Base-by-base conservation (phyloP, 2,888 invertebrate species). In the Agrotis ipsilon region DNA sequence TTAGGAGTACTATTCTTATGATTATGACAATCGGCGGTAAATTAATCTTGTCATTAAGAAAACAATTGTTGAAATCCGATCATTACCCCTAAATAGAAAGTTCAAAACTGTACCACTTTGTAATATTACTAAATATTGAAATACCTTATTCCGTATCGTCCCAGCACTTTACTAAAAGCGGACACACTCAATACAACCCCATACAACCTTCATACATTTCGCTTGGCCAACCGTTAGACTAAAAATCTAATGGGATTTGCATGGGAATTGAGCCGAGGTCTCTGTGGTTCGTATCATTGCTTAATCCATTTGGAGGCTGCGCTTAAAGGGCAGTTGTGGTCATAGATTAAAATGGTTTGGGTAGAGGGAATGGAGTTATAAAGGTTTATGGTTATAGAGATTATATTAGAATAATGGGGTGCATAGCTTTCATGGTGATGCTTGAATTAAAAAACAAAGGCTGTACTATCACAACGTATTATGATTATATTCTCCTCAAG, bases 191-290 rank as follows among this genome's bases (percentile, higher is more conserved):
- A 52, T 27, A 14, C 19, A 32, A 24, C 49, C 57, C 18, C 11
- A 57, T 24, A 1, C 32, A 24, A 54, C 27, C 48, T 18, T 39
- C 68, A 68, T 75, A 59, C 62, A 71, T 69, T 71, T 59, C 55
- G 62, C 65, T 67, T 63, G 80, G 78, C 24, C 72, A 84, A 80
- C 86, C 87, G 86, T 89, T 89, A 87, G 89, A 89, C 91, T 92
- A 91, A 92, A 92, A 91, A 90, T 88, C 89, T 89, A 91, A 93
- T 91, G 90, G 90, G 90, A 93, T 93, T 93, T 87, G 90, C 93
- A 93, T 93, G 91, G 91, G 91, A 92, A 93, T 92, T 87, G 92
- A 89, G 90, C 89, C 89, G 83, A 89, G 87, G 88, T 86, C 86
- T 84, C 89, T 87, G 85, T 87, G 87, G 84, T 86, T 88, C 46